A percentile compares a stretch with the other conserved stretches of the same genome.
Evolutionary conservation across 2,797 vertebrate species (phyloP).

Genomic region (Chiloscyllium punctatum): DNA sequence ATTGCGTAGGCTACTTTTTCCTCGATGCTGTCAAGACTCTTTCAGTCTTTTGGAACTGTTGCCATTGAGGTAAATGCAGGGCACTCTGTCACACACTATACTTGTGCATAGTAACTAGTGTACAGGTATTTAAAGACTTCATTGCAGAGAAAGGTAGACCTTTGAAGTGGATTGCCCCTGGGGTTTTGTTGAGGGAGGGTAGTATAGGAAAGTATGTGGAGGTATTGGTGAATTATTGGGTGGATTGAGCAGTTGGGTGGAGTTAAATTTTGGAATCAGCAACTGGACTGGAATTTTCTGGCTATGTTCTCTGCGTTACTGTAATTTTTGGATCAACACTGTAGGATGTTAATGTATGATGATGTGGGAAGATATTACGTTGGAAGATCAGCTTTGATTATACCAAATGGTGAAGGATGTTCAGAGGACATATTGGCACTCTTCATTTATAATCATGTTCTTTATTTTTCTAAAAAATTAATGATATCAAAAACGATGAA

Average conservation of each 20-base stretch:
- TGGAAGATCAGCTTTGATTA: neutral
- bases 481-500: too few relatives aligned
- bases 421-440: neutral
- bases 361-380: neutral
- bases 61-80: neutral
- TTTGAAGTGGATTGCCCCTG: too few relatives aligned
- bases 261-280: neutral
- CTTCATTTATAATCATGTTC: neutral
- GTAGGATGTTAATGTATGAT: neutral
- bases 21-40: too few relatives aligned
- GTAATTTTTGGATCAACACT: neutral
- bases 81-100: neutral
- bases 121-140: neutral
- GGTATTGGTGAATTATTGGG: neutral
- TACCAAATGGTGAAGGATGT: neutral
- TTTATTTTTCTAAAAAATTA: too few relatives aligned
- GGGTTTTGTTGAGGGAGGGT: too few relatives aligned
- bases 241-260: neutral
- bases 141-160: neutral
- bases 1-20: too few relatives aligned
- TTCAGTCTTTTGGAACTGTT: neutral
- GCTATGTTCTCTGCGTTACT: neutral
- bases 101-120: neutral
- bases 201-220: neutral
- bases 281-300: neutral